A percentile compares a stretch with the other conserved stretches of the same genome.
Conservation (phyloP, 2,797 vertebrate genomes). For the Gouania willdenowi region DNA sequence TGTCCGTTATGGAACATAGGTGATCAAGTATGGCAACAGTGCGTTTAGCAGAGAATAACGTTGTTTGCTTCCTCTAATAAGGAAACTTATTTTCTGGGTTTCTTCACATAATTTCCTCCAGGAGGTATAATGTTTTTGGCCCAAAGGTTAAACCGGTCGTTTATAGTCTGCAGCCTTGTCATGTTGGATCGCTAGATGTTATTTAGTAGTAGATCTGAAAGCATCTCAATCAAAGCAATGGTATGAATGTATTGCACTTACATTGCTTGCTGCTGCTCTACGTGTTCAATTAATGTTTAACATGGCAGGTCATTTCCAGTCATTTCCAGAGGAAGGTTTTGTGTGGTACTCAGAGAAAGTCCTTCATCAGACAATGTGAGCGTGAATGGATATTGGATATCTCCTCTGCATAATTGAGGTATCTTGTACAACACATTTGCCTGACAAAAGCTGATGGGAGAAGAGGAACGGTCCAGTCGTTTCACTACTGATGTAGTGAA, state of each 20-base stretch:
- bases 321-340: conserved; percentile 58
- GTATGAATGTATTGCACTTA: conserved; percentile 43
- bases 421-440: conserved; percentile 15
- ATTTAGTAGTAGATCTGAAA: conserved; percentile 44
- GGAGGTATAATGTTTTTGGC: conserved; percentile 18
- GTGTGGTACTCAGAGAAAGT: conserved; percentile 23
- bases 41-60: conserved; percentile 10
- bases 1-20: conserved; percentile 10
- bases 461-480: conserved; percentile 42
- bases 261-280: conserved; percentile 21
- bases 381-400: conserved; percentile 24
- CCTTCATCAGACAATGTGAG: conserved; percentile 35
- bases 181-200: conserved; percentile 43
- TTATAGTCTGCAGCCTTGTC: conserved; percentile 31
- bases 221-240: conserved; percentile 56
- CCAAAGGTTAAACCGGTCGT: conserved; percentile 26
- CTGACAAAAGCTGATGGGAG: conserved; percentile 52
- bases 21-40: conserved; percentile 22
- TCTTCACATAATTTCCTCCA: conserved; percentile 8
- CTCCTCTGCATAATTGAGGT: conserved; percentile 29
- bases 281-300: conserved; percentile 65
- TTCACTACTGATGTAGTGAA: conserved; percentile 37
- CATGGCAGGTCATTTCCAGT: conserved; percentile 47
- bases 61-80: conserved; percentile 20
- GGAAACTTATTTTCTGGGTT: conserved; percentile 12